A percentile compares a stretch with the other conserved stretches of the same genome.
Conservation (phyloP, 2,113 vertebrate genomes). For the Muntiacus reevesi region DNA sequence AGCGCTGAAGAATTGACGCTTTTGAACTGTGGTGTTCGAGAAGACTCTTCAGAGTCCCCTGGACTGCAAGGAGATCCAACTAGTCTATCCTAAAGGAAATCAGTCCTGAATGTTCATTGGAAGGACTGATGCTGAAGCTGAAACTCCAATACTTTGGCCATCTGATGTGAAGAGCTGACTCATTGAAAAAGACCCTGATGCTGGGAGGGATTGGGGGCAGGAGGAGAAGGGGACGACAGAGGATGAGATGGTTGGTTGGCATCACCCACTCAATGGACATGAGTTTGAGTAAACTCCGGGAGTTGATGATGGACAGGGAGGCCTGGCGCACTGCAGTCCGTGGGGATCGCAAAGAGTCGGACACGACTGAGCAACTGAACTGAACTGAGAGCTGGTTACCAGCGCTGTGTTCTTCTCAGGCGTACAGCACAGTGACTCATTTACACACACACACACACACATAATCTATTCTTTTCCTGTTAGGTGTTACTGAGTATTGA, state of each 20-base stretch:
- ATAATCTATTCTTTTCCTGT: background rate
- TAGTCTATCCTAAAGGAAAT: background rate
- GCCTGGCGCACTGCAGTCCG: fast-evolving
- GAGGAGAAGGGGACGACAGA: background rate
- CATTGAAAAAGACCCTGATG: background rate
- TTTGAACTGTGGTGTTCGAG: background rate
- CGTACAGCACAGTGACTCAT: background rate
- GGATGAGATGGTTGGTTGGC: background rate
- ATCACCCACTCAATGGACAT: background rate
- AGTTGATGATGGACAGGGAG: background rate
- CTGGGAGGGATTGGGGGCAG: background rate
- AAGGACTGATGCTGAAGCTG: background rate
- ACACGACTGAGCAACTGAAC: background rate
- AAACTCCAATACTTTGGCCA: background rate
- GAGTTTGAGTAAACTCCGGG: background rate
- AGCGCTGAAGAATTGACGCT: background rate
- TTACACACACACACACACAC: background rate
- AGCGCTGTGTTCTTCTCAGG: background rate
- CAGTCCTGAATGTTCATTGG: background rate
- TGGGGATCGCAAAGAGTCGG: fast-evolving
- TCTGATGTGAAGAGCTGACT: background rate
- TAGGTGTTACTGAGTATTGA: background rate
- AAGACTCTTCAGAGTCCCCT: background rate
- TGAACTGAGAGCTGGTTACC: background rate
- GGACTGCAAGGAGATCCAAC: background rate